Evolutionary conservation across 1,140 invertebrate species (phyloP).

Genomic region (Ceratina calcarata): DNA sequence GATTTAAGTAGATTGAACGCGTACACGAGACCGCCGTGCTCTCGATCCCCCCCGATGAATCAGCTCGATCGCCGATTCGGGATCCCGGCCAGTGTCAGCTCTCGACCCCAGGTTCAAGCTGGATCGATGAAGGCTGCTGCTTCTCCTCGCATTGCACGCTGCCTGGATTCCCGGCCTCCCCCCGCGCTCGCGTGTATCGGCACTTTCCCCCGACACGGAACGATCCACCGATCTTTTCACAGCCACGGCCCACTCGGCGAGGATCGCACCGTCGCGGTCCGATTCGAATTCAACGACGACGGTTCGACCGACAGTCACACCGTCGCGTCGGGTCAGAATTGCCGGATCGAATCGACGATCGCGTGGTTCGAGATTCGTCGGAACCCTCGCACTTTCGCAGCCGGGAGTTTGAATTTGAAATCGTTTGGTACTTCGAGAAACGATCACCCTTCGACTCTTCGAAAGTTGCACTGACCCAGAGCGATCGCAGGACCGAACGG

Average conservation of each 20-base stretch:
- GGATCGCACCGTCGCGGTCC: constrained; percentile 34
- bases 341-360: neutral
- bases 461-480: no score
- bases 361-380: no score
- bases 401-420: no score
- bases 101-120: constrained; percentile 24
- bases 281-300: constrained; percentile 23
- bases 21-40: neutral
- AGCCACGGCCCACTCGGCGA: neutral
- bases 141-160: constrained; percentile 26
- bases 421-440: no score
- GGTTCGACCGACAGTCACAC: no score
- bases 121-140: constrained; percentile 39
- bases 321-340: neutral
- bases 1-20: neutral
- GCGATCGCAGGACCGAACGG: neutral
- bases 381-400: no score
- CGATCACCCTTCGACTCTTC: no score
- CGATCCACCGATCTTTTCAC: no score
- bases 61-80: constrained; percentile 18
- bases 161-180: constrained; percentile 15
- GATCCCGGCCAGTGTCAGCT: constrained; percentile 17
- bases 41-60: constrained; percentile 5
- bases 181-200: neutral
- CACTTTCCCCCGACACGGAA: neutral